Evolutionary conservation across 2,888 invertebrate genomes (phyloP), one percentile per base, ranked within the genome.

Genomic region (Cybosia mesomella): DNA sequence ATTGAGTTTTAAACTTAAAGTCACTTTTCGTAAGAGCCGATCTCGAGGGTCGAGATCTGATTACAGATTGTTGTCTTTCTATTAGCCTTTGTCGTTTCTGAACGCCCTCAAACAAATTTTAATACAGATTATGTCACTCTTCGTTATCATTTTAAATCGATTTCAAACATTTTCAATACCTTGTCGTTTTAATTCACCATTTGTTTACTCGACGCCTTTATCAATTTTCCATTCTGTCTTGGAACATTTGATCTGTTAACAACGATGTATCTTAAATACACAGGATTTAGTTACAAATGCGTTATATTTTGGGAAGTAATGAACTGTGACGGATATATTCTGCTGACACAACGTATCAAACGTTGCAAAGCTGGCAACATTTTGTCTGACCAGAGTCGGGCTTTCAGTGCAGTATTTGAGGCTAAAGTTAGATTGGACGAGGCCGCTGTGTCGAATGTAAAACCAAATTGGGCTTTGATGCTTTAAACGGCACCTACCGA

Each of bases 391-490:
- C 72, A 63, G 64, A 68, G 70, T 73, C 67, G 69, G 69, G 67
- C 72, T 65, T 71, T 74, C 77, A 69, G 79, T 71, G 77, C 82
- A 76, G 79, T 85, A 84, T 87, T 85, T 87, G 87, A 85, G 85
- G 85, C 84, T 88, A 85, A 87, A 91, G 90, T 91, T 91, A 90
- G 91, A 92, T 92, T 91, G 92, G 88, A 89, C 89, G 87, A 85
- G 83, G 79, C 87, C 85, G 82, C 85, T 83, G 84, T 86, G 89
- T 90, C 89, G 87, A 87, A 91, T 92, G 92, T 92, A 91, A 92
- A 92, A 91, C 91, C 89, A 89, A 91, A 92, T 92, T 91, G 91
- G 88, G 89, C 91, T 92, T 91, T 91, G 91, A 92, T 91, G 91
- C 89, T 91, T 89, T 90, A 92, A 92, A 88, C 90, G 89, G 88